Percentiles rank a stretch among this genome's conserved stretches.
Evolutionary conservation across 2,888 invertebrate species (phyloP).

Genomic region (Synanthedon myopaeformis): DNA sequence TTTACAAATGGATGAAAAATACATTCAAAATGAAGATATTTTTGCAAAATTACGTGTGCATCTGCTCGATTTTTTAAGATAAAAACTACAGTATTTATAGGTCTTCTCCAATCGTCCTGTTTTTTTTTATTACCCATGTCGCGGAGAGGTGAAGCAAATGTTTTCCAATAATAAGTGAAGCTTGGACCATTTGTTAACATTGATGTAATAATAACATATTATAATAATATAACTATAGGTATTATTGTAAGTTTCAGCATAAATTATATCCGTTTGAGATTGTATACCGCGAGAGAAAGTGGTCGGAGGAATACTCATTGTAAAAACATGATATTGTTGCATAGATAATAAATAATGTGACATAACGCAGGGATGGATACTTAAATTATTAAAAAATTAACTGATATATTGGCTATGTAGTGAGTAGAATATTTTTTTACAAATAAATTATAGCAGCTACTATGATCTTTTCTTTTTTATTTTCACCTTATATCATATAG

Average conservation of each 20-base stretch:
- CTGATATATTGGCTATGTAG: conserved; percentile 76
- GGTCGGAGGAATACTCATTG: conserved; percentile 67
- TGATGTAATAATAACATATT: conserved; percentile 32
- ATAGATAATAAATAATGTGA: conserved; percentile 71
- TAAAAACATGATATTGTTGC: conserved; percentile 67
- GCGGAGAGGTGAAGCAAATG: not conserved
- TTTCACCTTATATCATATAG: not conserved
- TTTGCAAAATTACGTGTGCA: no score
- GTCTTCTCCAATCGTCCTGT: no score
- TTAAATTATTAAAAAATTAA: conserved; percentile 72
- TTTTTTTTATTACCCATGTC: no score
- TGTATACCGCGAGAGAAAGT: conserved; percentile 31
- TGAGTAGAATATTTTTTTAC: conserved; percentile 79
- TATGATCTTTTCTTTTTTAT: not conserved
- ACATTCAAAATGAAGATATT: no score
- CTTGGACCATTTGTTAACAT: conserved; percentile 61
- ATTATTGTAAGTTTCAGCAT: conserved; percentile 61
- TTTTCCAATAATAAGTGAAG: conserved; percentile 46
- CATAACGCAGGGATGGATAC: conserved; percentile 72
- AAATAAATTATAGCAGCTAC: conserved; percentile 74
- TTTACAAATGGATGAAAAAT: no score
- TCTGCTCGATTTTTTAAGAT: no score
- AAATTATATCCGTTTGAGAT: conserved; percentile 57
- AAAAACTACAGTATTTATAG: no score
- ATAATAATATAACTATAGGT: conserved; percentile 29